phyloP scores from a whole-genome alignment of 1,140 invertebrate species.

The Zaprionus capensis region DNA sequence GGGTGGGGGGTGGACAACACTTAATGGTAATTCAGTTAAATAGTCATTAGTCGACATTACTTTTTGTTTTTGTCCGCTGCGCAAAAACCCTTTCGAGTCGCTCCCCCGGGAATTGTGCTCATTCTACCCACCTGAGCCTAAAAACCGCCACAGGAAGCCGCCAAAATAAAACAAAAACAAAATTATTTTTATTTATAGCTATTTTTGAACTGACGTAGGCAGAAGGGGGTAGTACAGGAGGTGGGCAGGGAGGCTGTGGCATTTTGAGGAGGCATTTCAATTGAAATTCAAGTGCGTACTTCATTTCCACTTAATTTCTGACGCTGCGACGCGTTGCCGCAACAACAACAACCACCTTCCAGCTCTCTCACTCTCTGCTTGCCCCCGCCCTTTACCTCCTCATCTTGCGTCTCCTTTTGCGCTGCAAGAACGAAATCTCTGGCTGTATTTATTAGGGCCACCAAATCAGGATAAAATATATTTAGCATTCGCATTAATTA shows the following conservation, averaged over 20 bases:
- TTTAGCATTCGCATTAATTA: conserved; percentile 31
- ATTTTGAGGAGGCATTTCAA: conserved; percentile 31
- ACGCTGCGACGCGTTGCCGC: conserved; percentile 40
- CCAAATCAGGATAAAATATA: conserved; percentile 15
- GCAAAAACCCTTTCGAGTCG: conserved; percentile 26
- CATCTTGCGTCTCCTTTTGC: not conserved
- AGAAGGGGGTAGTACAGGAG: not conserved
- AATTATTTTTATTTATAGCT: conserved; percentile 41
- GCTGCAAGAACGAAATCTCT: not conserved
- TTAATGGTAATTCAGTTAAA: conserved; percentile 81
- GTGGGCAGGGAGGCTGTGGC: not conserved
- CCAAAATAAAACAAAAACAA: conserved; percentile 35
- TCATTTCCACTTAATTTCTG: conserved; percentile 55
- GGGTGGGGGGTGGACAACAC: conserved; percentile 30
- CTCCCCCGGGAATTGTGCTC: not conserved
- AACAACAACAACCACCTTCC: conserved; percentile 22
- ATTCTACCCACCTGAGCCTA: conserved; percentile 1
- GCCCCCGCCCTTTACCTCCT: not conserved
- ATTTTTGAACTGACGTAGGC: conserved; percentile 20
- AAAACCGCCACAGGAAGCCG: conserved; percentile 5
- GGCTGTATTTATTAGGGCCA: conserved; percentile 9
- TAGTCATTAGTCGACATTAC: conserved; percentile 77
- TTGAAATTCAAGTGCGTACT: conserved; percentile 58
- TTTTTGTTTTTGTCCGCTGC: conserved; percentile 21
- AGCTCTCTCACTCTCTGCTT: not conserved